phyloP scores from a whole-genome alignment of 2,888 invertebrate species.

The Mesorhabditis sp. region DNA sequence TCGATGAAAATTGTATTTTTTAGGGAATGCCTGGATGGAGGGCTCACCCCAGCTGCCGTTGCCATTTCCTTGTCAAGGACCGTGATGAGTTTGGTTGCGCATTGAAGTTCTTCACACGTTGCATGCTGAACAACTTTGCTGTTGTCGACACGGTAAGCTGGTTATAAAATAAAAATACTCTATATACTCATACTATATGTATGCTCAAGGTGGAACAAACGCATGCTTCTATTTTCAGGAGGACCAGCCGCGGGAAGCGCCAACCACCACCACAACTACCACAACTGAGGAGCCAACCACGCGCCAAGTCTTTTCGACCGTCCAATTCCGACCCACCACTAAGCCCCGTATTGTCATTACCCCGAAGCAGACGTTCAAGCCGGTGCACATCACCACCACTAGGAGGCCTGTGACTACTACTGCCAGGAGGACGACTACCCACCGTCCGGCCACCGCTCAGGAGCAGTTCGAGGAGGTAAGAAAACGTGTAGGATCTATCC shows the following conservation, averaged over 20 bases:
- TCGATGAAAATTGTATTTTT: background rate
- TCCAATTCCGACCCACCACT: background rate
- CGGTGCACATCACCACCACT: background rate
- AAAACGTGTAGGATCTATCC: too few species aligned
- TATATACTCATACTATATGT: too few species aligned
- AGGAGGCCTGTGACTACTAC: background rate
- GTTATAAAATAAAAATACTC: too few species aligned
- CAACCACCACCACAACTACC: background rate
- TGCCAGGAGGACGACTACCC: background rate
- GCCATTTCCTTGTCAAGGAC: slow-evolving; percentile 1
- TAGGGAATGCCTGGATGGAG: background rate
- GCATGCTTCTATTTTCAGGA: background rate
- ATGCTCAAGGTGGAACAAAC: too few species aligned
- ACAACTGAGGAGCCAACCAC: background rate
- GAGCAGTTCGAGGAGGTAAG: background rate
- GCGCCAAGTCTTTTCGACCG: background rate
- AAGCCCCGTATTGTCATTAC: background rate
- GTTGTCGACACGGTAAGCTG: background rate
- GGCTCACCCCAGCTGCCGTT: background rate
- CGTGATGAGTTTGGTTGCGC: slow-evolving; percentile 6
- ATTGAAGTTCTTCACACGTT: background rate
- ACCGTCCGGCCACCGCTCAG: background rate
- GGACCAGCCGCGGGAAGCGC: background rate
- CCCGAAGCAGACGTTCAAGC: background rate
- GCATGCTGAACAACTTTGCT: slow-evolving; percentile 1